Evolutionary conservation across 1,140 invertebrate genomes (phyloP).

Genomic region (Antheraea pernyi): DNA sequence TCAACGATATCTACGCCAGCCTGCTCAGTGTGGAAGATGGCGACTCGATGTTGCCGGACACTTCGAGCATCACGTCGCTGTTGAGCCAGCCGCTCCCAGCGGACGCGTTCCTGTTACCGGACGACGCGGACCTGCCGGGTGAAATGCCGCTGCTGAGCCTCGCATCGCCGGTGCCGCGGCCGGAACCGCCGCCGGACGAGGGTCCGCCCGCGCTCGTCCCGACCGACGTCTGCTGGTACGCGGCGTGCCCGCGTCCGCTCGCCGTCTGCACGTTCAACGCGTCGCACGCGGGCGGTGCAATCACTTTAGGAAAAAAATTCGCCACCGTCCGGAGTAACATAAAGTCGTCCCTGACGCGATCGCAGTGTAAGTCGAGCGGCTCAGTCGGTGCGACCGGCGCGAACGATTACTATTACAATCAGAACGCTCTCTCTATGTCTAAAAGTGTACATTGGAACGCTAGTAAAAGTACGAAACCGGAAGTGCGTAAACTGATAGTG

Average conservation of each 20-base stretch:
- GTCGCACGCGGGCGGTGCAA: constrained; percentile 65
- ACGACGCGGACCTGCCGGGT: constrained; percentile 44
- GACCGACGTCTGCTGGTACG: constrained; percentile 71
- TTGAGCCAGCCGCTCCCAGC: constrained; percentile 50
- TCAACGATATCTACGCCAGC: constrained; percentile 64
- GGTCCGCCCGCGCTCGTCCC: constrained; percentile 45
- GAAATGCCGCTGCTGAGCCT: constrained; percentile 38
- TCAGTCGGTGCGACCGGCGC: constrained; percentile 5
- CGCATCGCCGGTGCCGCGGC: constrained; percentile 29
- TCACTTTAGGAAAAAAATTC: constrained; percentile 66
- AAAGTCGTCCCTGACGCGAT: constrained; percentile 60
- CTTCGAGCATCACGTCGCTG: constrained; percentile 54
- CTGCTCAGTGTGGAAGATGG: constrained; percentile 60
- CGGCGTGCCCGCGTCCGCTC: constrained; percentile 65
- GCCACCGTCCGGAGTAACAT: constrained; percentile 72
- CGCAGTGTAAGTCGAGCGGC: constrained; percentile 46
- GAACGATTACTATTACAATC: constrained; percentile 56
- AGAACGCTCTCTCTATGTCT: constrained; percentile 52
- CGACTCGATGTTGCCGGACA: constrained; percentile 49
- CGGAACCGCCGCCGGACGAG: constrained; percentile 46
- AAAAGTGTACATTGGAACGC: constrained; percentile 68
- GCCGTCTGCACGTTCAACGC: constrained; percentile 74
- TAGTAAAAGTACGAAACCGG: constrained; percentile 64
- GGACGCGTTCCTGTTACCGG: constrained; percentile 49
- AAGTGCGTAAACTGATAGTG: constrained; percentile 73